phyloP scores from a whole-genome alignment of 2,113 vertebrate species.

The Myotis yumanensis region DNA sequence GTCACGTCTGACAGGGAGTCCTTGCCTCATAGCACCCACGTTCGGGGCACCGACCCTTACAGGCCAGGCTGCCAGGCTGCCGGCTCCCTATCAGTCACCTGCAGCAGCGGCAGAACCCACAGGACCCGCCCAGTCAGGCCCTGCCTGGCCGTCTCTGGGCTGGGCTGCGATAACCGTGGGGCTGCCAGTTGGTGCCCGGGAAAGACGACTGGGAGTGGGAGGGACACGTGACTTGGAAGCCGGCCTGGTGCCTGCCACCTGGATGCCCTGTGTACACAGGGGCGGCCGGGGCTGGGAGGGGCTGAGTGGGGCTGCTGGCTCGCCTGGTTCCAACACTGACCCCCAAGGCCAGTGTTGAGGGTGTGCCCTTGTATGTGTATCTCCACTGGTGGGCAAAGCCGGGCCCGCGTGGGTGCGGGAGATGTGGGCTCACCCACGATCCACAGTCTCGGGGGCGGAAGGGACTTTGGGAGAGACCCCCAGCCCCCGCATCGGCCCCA shows the following conservation, averaged over 20 bases:
- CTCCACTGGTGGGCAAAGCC: background rate
- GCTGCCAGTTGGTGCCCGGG: slow-evolving; percentile 2
- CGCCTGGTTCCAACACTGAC: background rate
- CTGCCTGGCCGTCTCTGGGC: background rate
- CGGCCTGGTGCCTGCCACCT: slow-evolving; percentile 35
- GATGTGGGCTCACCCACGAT: background rate
- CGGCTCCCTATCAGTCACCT: background rate
- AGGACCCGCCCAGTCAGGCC: background rate
- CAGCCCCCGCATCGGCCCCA: background rate
- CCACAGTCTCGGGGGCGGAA: background rate
- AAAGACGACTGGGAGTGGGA: background rate
- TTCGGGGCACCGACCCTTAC: background rate
- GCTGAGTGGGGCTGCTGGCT: background rate
- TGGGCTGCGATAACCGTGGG: background rate
- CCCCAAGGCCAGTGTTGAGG: background rate
- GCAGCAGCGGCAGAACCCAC: background rate
- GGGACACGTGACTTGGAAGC: background rate
- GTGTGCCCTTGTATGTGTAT: background rate
- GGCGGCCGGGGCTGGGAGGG: background rate
- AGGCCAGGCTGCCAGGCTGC: background rate
- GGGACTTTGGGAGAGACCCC: background rate
- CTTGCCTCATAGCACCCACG: background rate
- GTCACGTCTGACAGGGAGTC: background rate
- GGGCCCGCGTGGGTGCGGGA: background rate
- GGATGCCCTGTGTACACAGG: slow-evolving; percentile 37